Percentiles rank a stretch among this genome's conserved stretches.
phyloP scores from a whole-genome alignment of 2,113 vertebrate genomes.

The Cairina moschata region DNA sequence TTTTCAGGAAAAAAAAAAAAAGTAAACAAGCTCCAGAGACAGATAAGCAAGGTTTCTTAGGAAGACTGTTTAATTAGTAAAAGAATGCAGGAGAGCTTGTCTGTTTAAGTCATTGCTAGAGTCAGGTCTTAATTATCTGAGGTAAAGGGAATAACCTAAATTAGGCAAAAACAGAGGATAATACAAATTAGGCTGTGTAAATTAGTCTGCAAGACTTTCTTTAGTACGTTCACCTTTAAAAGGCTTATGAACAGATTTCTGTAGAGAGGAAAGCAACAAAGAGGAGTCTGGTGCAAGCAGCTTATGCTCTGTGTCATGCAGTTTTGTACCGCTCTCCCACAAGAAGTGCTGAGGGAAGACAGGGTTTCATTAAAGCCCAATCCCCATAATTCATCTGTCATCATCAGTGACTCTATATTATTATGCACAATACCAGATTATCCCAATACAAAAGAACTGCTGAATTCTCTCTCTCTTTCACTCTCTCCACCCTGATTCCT shows the following conservation, averaged over 20 bases:
- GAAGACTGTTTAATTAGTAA: conserved; percentile 42
- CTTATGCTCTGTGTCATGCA: background rate
- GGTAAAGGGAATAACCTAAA: conserved; percentile 41
- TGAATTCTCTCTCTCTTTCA: background rate
- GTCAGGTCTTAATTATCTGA: conserved; percentile 46
- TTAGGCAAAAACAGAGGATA: conserved; percentile 46
- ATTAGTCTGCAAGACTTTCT: conserved; percentile 30
- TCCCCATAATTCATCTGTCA: conserved; percentile 9
- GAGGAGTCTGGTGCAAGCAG: background rate
- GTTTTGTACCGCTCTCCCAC: background rate
- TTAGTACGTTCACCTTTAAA: conserved; percentile 9
- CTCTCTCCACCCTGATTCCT: background rate
- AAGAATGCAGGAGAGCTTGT: conserved; percentile 43
- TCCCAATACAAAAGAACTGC: conserved; percentile 23
- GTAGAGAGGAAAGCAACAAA: background rate
- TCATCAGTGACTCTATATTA: background rate
- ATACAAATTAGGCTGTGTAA: conserved; percentile 48
- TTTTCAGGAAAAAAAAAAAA: background rate
- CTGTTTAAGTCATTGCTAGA: conserved; percentile 40
- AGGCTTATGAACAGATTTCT: conserved; percentile 17
- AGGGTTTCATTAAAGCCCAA: conserved; percentile 3
- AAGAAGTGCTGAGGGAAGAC: conserved; percentile 34
- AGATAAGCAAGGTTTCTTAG: conserved; percentile 50
- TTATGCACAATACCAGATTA: background rate
- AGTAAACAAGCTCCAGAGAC: background rate